A percentile compares a stretch with the other conserved stretches of the same genome.
Conservation (phyloP, 2,797 vertebrate genomes). For the Tragelaphus eurycerus region DNA sequence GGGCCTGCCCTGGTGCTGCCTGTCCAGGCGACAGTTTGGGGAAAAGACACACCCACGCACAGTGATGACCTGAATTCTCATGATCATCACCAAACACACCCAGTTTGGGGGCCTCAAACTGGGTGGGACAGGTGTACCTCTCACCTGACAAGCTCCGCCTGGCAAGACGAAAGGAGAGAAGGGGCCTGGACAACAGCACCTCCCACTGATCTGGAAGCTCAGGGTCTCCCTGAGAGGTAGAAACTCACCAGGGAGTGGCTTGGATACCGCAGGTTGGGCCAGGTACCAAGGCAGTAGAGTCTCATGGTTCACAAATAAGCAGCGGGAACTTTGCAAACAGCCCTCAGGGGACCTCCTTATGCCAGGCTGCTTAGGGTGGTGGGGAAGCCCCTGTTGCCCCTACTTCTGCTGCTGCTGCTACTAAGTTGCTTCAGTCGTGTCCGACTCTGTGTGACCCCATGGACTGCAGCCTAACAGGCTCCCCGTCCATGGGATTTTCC, state of each 20-base stretch:
- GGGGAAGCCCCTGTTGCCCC: not conserved
- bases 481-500: too few species aligned
- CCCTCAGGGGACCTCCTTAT: not conserved
- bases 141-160: not conserved
- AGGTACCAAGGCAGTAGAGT: not conserved
- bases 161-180: not conserved
- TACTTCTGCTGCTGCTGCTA: too few species aligned
- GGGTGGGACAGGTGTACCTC: not conserved
- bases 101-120: not conserved
- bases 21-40: not conserved
- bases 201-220: accelerated
- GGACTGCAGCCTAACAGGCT: too few species aligned
- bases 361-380: not conserved
- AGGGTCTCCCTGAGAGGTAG: not conserved
- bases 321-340: not conserved
- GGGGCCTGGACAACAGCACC: too few species aligned
- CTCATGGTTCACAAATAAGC: not conserved
- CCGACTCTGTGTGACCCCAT: too few species aligned
- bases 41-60: not conserved
- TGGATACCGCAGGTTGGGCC: not conserved
- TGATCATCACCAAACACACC: not conserved
- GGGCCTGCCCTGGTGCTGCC: not conserved
- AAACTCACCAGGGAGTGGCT: too few species aligned
- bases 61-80: not conserved
- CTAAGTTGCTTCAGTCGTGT: too few species aligned